phyloP scores from a whole-genome alignment of 2,888 invertebrate species.

The Papilio demoleus region DNA sequence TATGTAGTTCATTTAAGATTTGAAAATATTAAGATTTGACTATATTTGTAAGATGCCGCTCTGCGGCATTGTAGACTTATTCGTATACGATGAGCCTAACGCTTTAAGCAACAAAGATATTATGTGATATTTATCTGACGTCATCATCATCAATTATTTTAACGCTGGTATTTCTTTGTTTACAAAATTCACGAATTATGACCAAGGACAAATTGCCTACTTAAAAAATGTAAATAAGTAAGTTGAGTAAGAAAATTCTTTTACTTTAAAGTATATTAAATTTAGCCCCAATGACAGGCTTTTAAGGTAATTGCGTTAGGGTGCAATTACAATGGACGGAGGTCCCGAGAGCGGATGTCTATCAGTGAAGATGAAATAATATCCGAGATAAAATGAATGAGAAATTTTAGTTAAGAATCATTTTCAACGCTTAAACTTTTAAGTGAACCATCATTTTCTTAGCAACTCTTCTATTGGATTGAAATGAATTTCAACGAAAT shows the following conservation, averaged over 20 bases:
- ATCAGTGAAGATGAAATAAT: conserved; percentile 46
- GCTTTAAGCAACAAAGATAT: not conserved
- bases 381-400: conserved; percentile 42
- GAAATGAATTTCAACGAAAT: conserved; percentile 4
- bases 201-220: not conserved
- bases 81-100: no score
- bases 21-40: no score
- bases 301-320: conserved; percentile 79
- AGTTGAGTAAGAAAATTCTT: conserved; percentile 69
- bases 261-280: conserved; percentile 78
- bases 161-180: not conserved
- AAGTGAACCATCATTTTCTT: conserved; percentile 26
- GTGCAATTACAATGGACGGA: conserved; percentile 68
- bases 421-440: conserved; percentile 21
- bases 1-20: no score
- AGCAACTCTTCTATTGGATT: not conserved
- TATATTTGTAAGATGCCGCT: no score
- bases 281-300: conserved; percentile 77
- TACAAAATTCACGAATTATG: conserved; percentile 2
- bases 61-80: no score
- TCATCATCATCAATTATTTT: not conserved
- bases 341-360: conserved; percentile 44
- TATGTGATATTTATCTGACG: not conserved
- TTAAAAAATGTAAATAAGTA: conserved; percentile 25
- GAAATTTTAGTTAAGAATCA: conserved; percentile 34